These are phyloP conservation scores for Thermophis baileyi DNA, from an alignment of 2,113 vertebrate genomes.

Conservation along the genomic window DNA sequence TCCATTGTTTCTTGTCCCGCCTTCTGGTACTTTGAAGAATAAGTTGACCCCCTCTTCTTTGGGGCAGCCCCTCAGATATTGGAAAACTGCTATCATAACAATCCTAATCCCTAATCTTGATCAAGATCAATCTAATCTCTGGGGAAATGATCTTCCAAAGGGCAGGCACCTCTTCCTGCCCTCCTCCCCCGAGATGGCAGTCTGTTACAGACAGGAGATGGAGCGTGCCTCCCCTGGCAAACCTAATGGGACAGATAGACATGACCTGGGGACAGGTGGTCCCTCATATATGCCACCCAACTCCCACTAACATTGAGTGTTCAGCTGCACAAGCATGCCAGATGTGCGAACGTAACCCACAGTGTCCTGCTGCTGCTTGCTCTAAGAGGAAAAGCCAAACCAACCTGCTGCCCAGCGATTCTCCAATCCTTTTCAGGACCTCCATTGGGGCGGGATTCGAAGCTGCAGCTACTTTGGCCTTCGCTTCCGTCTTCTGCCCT, in stretches of 20 bases:
- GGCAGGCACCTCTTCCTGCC: neutral
- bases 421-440: slow-evolving; percentile 43
- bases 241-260: neutral
- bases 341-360: rapidly evolving
- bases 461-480: slow-evolving; percentile 53
- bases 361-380: neutral
- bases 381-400: slow-evolving; percentile 39
- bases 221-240: neutral
- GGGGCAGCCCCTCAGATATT: too few species aligned
- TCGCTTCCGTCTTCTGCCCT: slow-evolving; percentile 48
- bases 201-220: neutral
- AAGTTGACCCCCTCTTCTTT: too few species aligned
- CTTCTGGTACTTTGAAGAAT: too few species aligned
- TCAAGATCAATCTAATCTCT: neutral
- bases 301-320: neutral
- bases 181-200: neutral
- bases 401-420: slow-evolving; percentile 60
- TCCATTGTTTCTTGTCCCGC: too few species aligned
- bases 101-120: neutral
- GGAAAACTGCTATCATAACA: too few species aligned
- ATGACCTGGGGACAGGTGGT: neutral
- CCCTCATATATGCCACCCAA: neutral
- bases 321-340: neutral
- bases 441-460: slow-evolving; percentile 52
- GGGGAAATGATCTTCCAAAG: neutral